Evolutionary conservation across 2,797 vertebrate species (phyloP).

Genomic region (Pangasius krempfi): DNA sequence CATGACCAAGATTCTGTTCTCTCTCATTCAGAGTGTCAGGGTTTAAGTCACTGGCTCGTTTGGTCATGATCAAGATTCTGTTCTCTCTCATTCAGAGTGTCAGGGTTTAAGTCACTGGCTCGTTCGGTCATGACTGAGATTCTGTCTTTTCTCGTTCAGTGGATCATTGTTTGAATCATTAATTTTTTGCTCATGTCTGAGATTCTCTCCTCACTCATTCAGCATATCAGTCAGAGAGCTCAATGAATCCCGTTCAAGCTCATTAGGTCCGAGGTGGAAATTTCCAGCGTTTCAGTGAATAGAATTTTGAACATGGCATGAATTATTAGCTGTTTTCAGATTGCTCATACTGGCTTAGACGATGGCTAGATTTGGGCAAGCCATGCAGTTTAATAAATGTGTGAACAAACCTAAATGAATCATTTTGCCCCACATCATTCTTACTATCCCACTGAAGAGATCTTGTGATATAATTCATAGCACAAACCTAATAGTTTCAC

Average conservation of each 20-base stretch:
- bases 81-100: not conserved
- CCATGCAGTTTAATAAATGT: not conserved
- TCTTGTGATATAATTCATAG: not conserved
- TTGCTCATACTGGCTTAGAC: no score
- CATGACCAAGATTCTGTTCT: not conserved
- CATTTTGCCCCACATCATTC: not conserved
- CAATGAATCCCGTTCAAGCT: no score
- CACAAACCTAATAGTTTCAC: not conserved
- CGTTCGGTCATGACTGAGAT: not conserved
- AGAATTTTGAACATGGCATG: not conserved
- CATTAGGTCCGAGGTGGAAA: not conserved
- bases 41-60: not conserved
- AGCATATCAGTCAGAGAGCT: not conserved
- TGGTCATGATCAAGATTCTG: not conserved
- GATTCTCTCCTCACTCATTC: not conserved
- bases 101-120: not conserved
- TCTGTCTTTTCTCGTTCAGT: not conserved
- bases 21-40: not conserved
- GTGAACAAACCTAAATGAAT: constrained; percentile 1
- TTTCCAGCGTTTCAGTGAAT: not conserved
- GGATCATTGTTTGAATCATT: not conserved
- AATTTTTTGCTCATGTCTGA: not conserved
- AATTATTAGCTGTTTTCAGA: not conserved
- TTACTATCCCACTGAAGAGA: not conserved
- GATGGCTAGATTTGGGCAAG: not conserved